These are phyloP conservation scores for Pteria penguin DNA, from an alignment of 2,888 invertebrate genomes.

Conservation along the genomic window DNA sequence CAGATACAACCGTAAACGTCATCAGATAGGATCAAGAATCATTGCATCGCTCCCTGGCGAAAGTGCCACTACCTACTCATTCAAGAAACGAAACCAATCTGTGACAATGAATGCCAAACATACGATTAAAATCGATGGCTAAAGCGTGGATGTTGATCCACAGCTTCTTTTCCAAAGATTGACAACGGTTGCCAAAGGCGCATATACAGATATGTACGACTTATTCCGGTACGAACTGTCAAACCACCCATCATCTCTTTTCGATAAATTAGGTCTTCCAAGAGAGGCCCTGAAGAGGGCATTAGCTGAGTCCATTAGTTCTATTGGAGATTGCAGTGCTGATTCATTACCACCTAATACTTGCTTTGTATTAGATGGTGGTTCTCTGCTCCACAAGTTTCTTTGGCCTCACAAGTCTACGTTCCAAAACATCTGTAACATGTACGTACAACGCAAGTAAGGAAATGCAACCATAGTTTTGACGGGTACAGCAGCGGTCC, in stretches of 20 bases:
- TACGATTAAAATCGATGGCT: constrained; percentile 27
- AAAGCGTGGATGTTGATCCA: not conserved
- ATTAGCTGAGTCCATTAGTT: constrained; percentile 52
- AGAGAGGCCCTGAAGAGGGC: constrained; percentile 44
- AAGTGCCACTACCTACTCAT: constrained; percentile 31
- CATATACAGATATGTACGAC: not conserved
- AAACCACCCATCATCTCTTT: constrained; percentile 38
- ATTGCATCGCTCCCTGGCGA: constrained; percentile 37
- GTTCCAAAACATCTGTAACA: not conserved
- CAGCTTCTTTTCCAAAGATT: constrained; percentile 29
- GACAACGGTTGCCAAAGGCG: not conserved
- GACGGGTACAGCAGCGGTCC: no score
- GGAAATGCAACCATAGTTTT: constrained; percentile 45
- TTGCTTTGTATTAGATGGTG: constrained; percentile 55
- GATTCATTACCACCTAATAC: not conserved
- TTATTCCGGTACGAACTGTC: constrained; percentile 29
- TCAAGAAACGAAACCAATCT: constrained; percentile 38
- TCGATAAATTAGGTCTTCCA: constrained; percentile 41
- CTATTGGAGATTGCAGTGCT: not conserved
- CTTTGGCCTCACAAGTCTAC: constrained; percentile 28
- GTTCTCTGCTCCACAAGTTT: constrained; percentile 42
- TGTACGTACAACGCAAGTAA: constrained; percentile 40
- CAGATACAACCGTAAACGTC: no score
- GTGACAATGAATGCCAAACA: constrained; percentile 2
- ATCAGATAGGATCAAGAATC: constrained; percentile 3